Percentiles rank a stretch among this genome's conserved stretches.
Conservation (phyloP, 1,140 invertebrate genomes). For the Neuroterus valhalla region DNA sequence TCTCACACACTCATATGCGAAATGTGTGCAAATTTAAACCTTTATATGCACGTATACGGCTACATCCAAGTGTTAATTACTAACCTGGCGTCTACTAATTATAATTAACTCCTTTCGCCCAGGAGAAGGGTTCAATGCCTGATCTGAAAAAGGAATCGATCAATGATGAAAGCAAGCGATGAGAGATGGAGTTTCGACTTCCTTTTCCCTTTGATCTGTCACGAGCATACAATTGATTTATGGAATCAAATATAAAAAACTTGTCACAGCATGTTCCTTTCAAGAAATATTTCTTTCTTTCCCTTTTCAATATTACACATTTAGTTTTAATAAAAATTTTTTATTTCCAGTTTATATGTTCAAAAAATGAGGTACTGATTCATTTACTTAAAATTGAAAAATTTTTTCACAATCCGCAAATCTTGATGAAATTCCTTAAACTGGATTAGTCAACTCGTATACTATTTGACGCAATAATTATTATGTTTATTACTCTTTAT, state of each 20-base stretch:
- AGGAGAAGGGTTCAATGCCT: slow-evolving; percentile 35
- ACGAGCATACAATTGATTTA: slow-evolving; percentile 16
- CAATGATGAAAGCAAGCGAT: too few species aligned
- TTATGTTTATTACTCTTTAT: too few species aligned
- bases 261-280: neutral
- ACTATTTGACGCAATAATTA: too few species aligned
- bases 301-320: too few species aligned
- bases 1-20: slow-evolving; percentile 56
- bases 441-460: too few species aligned
- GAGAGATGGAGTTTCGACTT: slow-evolving; percentile 7
- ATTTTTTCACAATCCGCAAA: too few species aligned
- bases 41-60: slow-evolving; percentile 57
- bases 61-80: slow-evolving; percentile 74
- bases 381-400: too few species aligned
- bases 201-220: slow-evolving; percentile 16
- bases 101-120: slow-evolving; percentile 73
- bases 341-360: too few species aligned
- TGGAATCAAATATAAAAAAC: slow-evolving; percentile 4
- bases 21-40: slow-evolving; percentile 54
- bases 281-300: too few species aligned
- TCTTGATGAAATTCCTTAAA: too few species aligned
- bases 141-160: neutral
- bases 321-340: too few species aligned
- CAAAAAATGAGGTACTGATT: too few species aligned
- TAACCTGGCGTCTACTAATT: slow-evolving; percentile 73